Conservation (phyloP, 2,797 vertebrate genomes). For the Gymnothorax javanicus region DNA sequence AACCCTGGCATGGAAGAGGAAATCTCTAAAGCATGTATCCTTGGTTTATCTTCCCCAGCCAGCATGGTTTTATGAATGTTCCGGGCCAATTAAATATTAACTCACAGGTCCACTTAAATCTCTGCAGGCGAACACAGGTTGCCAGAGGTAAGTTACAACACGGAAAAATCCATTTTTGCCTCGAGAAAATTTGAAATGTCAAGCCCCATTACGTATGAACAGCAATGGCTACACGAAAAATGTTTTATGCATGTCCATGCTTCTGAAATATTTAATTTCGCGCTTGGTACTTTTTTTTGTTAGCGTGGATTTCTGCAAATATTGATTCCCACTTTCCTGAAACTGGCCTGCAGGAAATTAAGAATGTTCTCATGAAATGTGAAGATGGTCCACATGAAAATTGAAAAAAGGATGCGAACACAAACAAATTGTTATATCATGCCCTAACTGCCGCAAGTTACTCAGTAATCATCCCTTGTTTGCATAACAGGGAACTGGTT, state of each 20-base stretch:
- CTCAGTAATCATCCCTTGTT: background rate
- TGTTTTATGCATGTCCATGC: background rate
- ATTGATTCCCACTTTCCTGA: background rate
- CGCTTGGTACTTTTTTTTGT: background rate
- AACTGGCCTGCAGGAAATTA: background rate
- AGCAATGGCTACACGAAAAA: slow-evolving; percentile 3
- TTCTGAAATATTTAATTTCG: background rate
- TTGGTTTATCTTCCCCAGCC: background rate
- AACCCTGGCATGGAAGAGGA: background rate
- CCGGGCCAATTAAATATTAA: background rate
- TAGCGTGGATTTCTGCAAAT: background rate
- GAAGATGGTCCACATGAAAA: background rate
- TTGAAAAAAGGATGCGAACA: background rate
- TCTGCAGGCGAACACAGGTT: background rate
- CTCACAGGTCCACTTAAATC: background rate
- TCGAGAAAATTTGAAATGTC: slow-evolving; percentile 2
- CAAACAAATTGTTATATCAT: background rate
- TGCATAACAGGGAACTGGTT: background rate
- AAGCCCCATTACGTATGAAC: slow-evolving; percentile 14
- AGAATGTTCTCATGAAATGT: background rate
- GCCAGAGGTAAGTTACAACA: background rate
- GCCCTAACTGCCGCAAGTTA: background rate
- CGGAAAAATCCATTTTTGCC: background rate
- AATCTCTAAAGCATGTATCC: background rate
- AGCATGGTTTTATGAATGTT: background rate